phyloP scores from a whole-genome alignment of 2,888 invertebrate genomes.

The Aphrophora alni region DNA sequence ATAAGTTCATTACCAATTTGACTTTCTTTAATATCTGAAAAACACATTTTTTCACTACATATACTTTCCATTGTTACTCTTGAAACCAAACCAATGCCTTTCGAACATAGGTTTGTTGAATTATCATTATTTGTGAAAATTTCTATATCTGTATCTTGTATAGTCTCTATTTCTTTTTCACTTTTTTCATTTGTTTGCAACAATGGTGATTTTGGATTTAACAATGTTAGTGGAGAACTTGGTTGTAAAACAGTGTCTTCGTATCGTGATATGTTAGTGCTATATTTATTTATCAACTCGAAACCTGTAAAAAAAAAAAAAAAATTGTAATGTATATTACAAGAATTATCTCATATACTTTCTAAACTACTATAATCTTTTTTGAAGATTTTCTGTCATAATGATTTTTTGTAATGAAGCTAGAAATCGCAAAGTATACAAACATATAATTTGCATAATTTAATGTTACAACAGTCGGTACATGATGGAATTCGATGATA shows the following conservation, averaged over 20 bases:
- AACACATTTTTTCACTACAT: background rate
- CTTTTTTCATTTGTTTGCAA: background rate
- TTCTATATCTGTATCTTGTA: background rate
- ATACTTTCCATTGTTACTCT: background rate
- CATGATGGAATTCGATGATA: too few relatives aligned
- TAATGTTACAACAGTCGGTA: too few relatives aligned
- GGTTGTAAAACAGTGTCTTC: background rate
- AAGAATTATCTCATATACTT: too few relatives aligned
- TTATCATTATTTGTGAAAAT: background rate
- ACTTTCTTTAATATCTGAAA: background rate
- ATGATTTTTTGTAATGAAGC: too few relatives aligned
- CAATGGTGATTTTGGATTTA: background rate
- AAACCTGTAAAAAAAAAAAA: background rate
- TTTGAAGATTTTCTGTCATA: too few relatives aligned
- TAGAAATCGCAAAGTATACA: too few relatives aligned
- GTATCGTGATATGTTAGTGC: background rate
- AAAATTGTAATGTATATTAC: too few relatives aligned
- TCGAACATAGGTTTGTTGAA: background rate
- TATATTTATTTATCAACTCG: background rate
- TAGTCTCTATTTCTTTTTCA: background rate
- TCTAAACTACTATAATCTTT: too few relatives aligned
- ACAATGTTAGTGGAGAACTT: background rate
- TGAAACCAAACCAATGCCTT: background rate
- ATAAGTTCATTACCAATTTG: background rate
- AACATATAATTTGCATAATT: too few relatives aligned